Conservation (phyloP, 2,888 invertebrate genomes). For the Troglohyphantes excavatus region DNA sequence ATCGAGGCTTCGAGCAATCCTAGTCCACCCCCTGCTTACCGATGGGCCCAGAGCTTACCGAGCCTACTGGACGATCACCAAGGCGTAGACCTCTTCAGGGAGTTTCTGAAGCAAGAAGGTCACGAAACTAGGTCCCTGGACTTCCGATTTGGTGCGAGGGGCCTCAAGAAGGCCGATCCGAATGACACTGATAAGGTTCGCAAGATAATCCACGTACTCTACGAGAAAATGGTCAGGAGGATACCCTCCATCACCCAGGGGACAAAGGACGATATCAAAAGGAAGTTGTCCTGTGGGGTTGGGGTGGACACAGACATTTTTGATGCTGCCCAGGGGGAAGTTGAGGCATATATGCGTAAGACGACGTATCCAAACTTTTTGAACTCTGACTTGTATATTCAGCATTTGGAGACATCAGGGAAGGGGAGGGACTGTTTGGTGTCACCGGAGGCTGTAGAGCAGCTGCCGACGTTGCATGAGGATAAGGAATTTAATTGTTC, state of each 20-base stretch:
- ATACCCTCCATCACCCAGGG: slow-evolving; percentile 43
- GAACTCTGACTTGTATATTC: slow-evolving; percentile 94
- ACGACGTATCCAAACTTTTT: slow-evolving; percentile 96
- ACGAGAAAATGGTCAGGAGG: slow-evolving; percentile 64
- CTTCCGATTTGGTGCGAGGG: slow-evolving; percentile 95
- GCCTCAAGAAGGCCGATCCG: slow-evolving; percentile 50
- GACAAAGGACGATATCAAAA: slow-evolving; percentile 68
- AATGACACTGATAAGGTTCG: slow-evolving; percentile 27
- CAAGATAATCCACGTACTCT: slow-evolving; percentile 53
- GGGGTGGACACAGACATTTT: slow-evolving; percentile 90
- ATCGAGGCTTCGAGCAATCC: slow-evolving; percentile 24
- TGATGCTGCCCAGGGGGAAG: slow-evolving; percentile 91
- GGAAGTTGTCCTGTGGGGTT: slow-evolving; percentile 67
- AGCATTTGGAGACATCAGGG: slow-evolving; percentile 80
- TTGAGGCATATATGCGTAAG: slow-evolving; percentile 91
- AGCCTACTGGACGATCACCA: slow-evolving; percentile 93
- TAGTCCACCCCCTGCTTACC: slow-evolving; percentile 88
- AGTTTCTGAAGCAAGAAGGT: slow-evolving; percentile 82
- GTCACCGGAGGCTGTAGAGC: slow-evolving; percentile 83
- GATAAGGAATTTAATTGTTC: slow-evolving; percentile 87
- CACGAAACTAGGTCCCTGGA: slow-evolving; percentile 81
- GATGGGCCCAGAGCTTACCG: slow-evolving; percentile 94
- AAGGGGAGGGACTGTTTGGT: slow-evolving; percentile 14
- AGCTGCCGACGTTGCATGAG: slow-evolving; percentile 92
- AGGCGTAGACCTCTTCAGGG: slow-evolving; percentile 92